Base-by-base conservation (phyloP, 35 echinoderm and acorn worm species). In the Hemicentrotus pulcherrimus region DNA sequence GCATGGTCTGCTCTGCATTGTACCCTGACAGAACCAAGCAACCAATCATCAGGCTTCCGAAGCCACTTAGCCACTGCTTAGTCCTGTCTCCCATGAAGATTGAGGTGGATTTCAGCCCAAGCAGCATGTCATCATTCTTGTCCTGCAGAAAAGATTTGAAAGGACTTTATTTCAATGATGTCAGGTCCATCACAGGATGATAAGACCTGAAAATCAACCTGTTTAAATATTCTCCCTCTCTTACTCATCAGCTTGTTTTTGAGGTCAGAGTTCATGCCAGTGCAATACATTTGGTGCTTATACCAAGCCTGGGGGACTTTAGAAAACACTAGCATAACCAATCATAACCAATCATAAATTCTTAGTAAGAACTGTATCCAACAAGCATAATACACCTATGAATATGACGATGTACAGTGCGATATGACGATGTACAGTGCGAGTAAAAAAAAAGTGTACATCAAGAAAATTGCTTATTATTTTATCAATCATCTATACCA, bases 41-140 rank as follows among this genome's bases (percentile, higher is more conserved):
- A 55, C 95, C 48, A 30, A 99, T 61, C 98, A 99, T 99, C 16
- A 86, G 47, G 15, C 46, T 92, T 94, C 95, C 96, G 96, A 99
- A 99, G 31, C 95, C 97, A 47, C 95, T 96, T 95, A 99, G 55
- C 96, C 97, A 97, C 32, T 46, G 95, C 94, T 96, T 97, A 35
- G 98, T 99, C 22, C 95, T 97, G 18, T 99, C 98, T 86, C 97
- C 98, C 95, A 99, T 96, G 9, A 92, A 88, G 50, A 99, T 97
- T 0, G 98, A 97, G 7, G 98, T 98, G 2, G 98, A 99, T 48
- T 97, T 96, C 46, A 99, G 71, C 13, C 98, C 98, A n/a, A 99
- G 78, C 24, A 93, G 22, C 50, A 98, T 32, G 86, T 99, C 98
- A 92, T 99, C 98, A 46, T 91, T 97, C 90, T 99, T 99, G 47